Evolutionary conservation across 2,888 invertebrate species (phyloP).

Genomic region (Steinernema scapterisci): DNA sequence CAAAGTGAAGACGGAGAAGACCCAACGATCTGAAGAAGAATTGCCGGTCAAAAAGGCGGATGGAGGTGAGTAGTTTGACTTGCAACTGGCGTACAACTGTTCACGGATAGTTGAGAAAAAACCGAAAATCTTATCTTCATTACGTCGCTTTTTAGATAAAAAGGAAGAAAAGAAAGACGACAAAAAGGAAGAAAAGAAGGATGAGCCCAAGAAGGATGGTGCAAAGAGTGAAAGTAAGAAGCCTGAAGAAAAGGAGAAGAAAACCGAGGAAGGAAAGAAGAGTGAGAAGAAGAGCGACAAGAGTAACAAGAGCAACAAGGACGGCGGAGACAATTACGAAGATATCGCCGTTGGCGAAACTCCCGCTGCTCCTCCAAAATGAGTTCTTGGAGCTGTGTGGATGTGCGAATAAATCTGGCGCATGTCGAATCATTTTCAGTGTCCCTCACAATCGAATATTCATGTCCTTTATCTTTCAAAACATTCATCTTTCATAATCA

Average conservation of each 20-base stretch:
- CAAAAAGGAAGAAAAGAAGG: constrained; percentile 1
- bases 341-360: constrained; percentile 1
- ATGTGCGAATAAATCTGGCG: neutral
- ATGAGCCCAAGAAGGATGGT: constrained; percentile 5
- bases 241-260: constrained; percentile 1
- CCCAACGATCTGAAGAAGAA: neutral
- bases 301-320: neutral
- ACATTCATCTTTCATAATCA: neutral
- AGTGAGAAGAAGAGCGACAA: neutral
- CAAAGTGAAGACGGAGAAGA: no score
- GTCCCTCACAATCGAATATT: no score
- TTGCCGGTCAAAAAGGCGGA: neutral
- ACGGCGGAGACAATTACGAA: constrained; percentile 19
- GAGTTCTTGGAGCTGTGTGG: neutral
- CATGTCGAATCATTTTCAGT: neutral
- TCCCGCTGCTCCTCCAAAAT: neutral
- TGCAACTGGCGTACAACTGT: neutral
- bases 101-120: no score
- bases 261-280: neutral
- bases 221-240: constrained; percentile 6
- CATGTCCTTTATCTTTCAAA: neutral
- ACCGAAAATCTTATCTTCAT: no score
- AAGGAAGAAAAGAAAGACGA: constrained; percentile 12
- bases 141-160: neutral
- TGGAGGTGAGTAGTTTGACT: neutral